Evolutionary conservation across 2,797 vertebrate species (phyloP), one percentile per base, ranked within the genome.

Genomic region (Spea hammondii): DNA sequence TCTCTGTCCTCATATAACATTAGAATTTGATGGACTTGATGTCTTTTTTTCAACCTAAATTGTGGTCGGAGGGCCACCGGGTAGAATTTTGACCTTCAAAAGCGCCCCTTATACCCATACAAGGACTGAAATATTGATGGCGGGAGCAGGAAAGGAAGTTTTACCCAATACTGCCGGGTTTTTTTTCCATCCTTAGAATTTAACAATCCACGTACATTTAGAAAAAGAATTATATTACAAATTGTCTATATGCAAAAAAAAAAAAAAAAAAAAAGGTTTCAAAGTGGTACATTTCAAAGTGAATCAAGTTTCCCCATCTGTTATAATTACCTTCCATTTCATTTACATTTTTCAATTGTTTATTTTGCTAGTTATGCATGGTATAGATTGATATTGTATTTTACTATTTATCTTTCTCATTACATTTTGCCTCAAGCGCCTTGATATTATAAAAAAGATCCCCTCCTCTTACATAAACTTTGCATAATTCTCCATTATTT

Each of bases 361-460:
- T 70, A 72, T 81, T 77, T 81, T 53, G 67, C 79, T 76, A 72
- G 74, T 81, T 77, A 77, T 81, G 79, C 46, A 54, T 70, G 76
- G 60, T 77, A 72, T 70, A 81, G 79, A 81, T 81, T 77, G 79
- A 81, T 81, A 81, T 81, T 81, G 74, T 67, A 47, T 64, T 17
- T 77, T 69, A 55, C 79, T 72, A 81, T 81, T 81, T 81, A 81
- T 81, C 79, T 77, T 69, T 57, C 79, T 81, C 79, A 81, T 81
- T 81, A 70, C 79, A 81, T 77, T 81, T 72, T 2, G 79, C 79
- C 79, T 68, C 44, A 4, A 77, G 79, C 79, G 14, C 69, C 62
- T 60, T 66, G n/a, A 47, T 81, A 77, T 81, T 81, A 77, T 81
- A 76, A n/a, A 14, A 62, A 32, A 32, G 32, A 9, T 17, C 59